Evolutionary conservation across 2,113 vertebrate genomes (phyloP).

Genomic region (Polyodon spathula): DNA sequence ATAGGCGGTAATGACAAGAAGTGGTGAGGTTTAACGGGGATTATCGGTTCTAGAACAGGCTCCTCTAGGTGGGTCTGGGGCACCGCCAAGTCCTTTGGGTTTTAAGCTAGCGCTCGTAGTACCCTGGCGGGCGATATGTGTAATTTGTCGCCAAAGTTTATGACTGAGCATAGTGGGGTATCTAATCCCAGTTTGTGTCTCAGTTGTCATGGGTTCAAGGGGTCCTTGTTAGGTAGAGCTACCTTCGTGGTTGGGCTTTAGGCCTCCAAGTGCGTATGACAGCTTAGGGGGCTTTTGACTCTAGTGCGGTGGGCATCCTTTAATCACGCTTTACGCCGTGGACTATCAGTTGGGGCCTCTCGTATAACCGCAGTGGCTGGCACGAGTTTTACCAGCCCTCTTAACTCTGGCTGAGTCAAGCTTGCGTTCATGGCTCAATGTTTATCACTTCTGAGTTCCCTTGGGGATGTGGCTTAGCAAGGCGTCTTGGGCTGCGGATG

Average conservation of each 20-base stretch:
- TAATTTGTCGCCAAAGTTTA: constrained; percentile 24
- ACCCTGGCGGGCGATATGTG: constrained; percentile 23
- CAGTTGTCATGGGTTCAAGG: constrained; percentile 31
- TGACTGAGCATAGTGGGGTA: constrained; percentile 36
- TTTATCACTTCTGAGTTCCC: constrained; percentile 35
- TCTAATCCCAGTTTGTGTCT: constrained; percentile 43
- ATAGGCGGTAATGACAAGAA: constrained; percentile 28
- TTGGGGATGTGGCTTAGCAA: constrained; percentile 36
- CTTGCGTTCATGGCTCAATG: constrained; percentile 32
- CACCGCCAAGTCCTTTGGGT: constrained; percentile 45
- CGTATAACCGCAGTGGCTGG: constrained; percentile 43
- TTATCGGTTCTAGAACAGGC: constrained; percentile 41
- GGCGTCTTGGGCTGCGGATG: constrained; percentile 27
- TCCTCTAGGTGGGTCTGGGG: constrained; percentile 36
- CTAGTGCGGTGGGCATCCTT: constrained; percentile 13
- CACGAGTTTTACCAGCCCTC: constrained; percentile 35
- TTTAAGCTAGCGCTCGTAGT: constrained; percentile 38
- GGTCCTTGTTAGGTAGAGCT: constrained; percentile 11
- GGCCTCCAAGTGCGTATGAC: constrained; percentile 16
- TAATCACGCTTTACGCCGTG: constrained; percentile 38
- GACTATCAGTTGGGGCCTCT: constrained; percentile 23
- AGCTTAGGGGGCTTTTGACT: constrained; percentile 19
- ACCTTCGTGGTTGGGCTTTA: constrained; percentile 27
- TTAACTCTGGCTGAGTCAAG: constrained; percentile 27
- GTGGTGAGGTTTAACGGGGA: constrained; percentile 38